Evolutionary conservation across 2,797 vertebrate species (phyloP), one percentile per base, ranked within the genome.

Genomic region (Aphelocoma californica): DNA sequence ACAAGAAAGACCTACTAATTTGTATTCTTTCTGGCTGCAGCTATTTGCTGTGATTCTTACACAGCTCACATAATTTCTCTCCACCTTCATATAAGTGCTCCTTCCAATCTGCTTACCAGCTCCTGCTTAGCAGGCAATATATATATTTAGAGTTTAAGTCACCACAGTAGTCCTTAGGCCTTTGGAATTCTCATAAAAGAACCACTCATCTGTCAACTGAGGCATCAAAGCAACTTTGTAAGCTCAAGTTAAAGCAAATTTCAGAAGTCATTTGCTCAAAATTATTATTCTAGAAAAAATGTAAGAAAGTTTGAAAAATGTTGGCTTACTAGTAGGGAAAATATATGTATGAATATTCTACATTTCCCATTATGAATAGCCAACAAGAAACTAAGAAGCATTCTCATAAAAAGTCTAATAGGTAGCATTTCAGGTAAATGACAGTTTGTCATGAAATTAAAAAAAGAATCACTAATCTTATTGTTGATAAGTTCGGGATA

Each of bases 231-330:
- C 42, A 88, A 74, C 13, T 78, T 75, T 6, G 12, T 60, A 72
- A 78, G 5, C 16, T 71, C 47, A 69, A 42, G 31, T 60, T 61
- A 91, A 94, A 92, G 65, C 17, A 91, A 83, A 84, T 88, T 81
- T 92, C 92, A 90, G 67, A 86, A 92, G 88, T 81, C 80, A 72
- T 36, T 54, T 64, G 36, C 28, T 92, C 45, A 89, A 74, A 93
- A 77, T 54, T 29, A 40, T 10, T 79, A 25, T n/a, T 82, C 32
- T 56, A 73, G 56, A 86, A 77, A 86, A 77, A 61, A 70, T 51
- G 13, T 60, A 80, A 70, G 23, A 31, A 92, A 82, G 38, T 32
- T 83, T 32, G 28, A 53, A 81, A 94, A 44, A 26, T 7, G 18
- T 58, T 80, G 5, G 13, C 21, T 75, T 84, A 32, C 31, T 69